A percentile compares a stretch with the other conserved stretches of the same genome.
Evolutionary conservation across 2,888 invertebrate species (phyloP).

Genomic region (Zaprionus lineosus): DNA sequence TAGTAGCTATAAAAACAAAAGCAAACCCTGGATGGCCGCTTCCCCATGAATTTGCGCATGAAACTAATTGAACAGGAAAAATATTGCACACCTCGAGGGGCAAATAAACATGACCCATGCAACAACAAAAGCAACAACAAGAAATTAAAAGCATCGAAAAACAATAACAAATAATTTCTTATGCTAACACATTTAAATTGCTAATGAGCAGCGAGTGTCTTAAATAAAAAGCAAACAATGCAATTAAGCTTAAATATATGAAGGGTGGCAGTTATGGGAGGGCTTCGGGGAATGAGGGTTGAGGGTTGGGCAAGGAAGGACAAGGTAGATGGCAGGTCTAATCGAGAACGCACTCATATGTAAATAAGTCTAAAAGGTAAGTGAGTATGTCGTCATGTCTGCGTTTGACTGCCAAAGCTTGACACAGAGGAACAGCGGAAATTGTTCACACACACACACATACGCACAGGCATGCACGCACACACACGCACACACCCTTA

Average conservation of each 20-base stretch:
- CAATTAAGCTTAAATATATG: constrained; percentile 38
- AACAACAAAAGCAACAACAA: constrained; percentile 17
- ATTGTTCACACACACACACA: constrained; percentile 44
- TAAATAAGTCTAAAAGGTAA: constrained; percentile 53
- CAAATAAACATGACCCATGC: constrained; percentile 43
- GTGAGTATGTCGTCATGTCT: constrained; percentile 1
- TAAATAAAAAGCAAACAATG: constrained; percentile 38
- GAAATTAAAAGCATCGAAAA: neutral
- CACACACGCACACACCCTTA: neutral
- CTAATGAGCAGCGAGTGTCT: constrained; percentile 50
- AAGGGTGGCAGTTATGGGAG: neutral
- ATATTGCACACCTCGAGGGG: constrained; percentile 62
- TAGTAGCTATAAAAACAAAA: constrained; percentile 59
- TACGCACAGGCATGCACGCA: constrained; percentile 9
- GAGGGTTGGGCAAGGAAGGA: neutral
- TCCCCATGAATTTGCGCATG: constrained; percentile 53
- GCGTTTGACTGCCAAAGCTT: constrained; percentile 54
- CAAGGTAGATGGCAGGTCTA: neutral
- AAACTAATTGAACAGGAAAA: constrained; percentile 73
- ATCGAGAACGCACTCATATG: constrained; percentile 41
- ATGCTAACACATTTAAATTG: constrained; percentile 15
- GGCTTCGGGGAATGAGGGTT: neutral
- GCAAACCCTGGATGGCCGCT: constrained; percentile 44
- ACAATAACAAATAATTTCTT: constrained; percentile 1
- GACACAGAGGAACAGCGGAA: constrained; percentile 70